These are phyloP conservation scores for Peromyscus leucopus DNA, from an alignment of 2,113 vertebrate genomes.

Conservation along the genomic window DNA sequence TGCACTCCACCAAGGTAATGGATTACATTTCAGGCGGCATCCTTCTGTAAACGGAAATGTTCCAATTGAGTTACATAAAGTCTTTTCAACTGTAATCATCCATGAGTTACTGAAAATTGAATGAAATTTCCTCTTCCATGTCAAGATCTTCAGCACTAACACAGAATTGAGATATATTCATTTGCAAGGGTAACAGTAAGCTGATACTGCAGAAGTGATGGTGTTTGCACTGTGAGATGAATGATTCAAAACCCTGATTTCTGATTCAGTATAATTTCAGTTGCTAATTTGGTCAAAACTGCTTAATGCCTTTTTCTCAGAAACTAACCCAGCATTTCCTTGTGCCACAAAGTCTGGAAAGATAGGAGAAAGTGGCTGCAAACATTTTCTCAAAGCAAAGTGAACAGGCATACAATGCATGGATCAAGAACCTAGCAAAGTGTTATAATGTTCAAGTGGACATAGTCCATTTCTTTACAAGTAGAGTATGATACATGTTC, in stretches of 20 bases:
- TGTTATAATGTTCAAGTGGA: neutral
- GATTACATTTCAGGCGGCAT: neutral
- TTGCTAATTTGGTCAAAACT: neutral
- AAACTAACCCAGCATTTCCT: neutral
- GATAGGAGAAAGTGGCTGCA: neutral
- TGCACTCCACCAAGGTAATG: neutral
- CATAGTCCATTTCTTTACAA: neutral
- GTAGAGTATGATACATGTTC: neutral
- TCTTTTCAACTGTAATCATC: constrained; percentile 14
- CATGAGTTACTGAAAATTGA: neutral
- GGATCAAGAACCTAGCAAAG: neutral
- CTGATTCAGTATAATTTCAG: constrained; percentile 2
- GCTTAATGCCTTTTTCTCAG: neutral
- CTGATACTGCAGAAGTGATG: neutral
- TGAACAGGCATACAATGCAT: neutral
- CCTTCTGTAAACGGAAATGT: neutral
- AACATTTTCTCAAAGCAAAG: constrained; percentile 45
- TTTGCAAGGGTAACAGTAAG: neutral
- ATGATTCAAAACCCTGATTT: neutral
- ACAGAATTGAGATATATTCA: neutral
- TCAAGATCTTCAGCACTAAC: neutral
- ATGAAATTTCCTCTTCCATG: neutral
- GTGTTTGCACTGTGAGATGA: neutral
- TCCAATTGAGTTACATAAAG: constrained; percentile 26
- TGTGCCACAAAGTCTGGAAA: neutral